Base-by-base conservation (phyloP, 2,113 vertebrate species). In the Gasterosteus aculeatus region DNA sequence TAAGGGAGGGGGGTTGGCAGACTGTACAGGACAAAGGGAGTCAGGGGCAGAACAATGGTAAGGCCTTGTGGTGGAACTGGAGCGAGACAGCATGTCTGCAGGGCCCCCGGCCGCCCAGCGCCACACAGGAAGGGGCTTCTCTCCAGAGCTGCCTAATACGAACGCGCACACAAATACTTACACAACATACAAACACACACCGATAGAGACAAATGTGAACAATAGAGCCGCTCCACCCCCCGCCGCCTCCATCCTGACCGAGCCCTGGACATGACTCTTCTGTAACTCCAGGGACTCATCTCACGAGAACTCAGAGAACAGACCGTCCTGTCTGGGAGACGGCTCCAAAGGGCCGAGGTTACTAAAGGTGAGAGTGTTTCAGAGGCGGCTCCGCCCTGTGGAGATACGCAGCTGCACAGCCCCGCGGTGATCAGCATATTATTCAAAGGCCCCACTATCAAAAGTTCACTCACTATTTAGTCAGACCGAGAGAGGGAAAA, bases 21-120 rank as follows among this genome's bases (percentile, higher is more conserved):
- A 33, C 75, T 42, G 78, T 60, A 82, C 78, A 86, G 92, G 82
- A 91, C 90, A 92, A 82, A 92, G 87, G 86, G 88, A 91, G 89
- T 83, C 83, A 61, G 69, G 62, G 54, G 29, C 29, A 89, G 90
- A 94, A 95, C 94, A 95, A 94, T 95, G 80, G 93, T 60, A 86
- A 93, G 91, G 88, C 91, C 90, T 84, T 89, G 75, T 56, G 71
- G 74, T 91, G 92, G 93, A 91, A 91, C 90, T 88, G 71, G 67
- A 77, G 60, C 87, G 88, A 94, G 94, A 95, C 94, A 94, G 89
- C 49, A 69, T 88, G 94, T 95, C 94, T 94, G 90, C 90, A 4
- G 82, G 66, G 76, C 88, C 60, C 77, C 62, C 82, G 75, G 78
- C 88, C 84, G 65, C 80, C 81, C 80, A 87, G 92, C 83, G 87